Base-by-base conservation (phyloP, 1,140 invertebrate species). In the Subanguina moxae region DNA sequence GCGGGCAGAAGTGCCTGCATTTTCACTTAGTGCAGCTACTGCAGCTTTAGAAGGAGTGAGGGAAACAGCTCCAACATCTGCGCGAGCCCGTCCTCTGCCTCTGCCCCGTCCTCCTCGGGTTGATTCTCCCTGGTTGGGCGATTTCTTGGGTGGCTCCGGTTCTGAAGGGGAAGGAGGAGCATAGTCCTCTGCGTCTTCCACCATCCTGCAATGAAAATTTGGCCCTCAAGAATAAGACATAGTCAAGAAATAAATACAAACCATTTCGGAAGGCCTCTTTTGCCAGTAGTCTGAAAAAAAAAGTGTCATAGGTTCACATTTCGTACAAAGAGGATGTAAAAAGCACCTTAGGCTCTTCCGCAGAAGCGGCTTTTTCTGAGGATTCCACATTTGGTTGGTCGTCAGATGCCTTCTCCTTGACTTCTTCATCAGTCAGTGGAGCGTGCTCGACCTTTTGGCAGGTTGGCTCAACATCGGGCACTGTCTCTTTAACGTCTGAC, bases 151-250 rank as follows among this genome's bases (percentile, higher is more conserved):
- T 28, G 58, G 58, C 27, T 61, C 58, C 8, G 58, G 19, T n/a
- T 61, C 58, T 30, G 19, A n/a, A n/a, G n/a, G n/a, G n/a, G n/a
- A n/a, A n/a, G n/a, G n/a, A n/a, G n/a, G n/a, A n/a, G n/a, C n/a
- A 21, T 61, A 19, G 28, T 61, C 58, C 21, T 61, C 58, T 21
- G 58, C 58, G 21, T 61, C 38, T 28, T 61, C 28, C 19, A 61
- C 58, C 58, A 61, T 61, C 58, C 58, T 32, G 32, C 32, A 38
- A 38, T 38, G 32, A 3, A 38, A 5, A 38, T 38, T 3, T 38
- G 32, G 32, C 32, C 11, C 32, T 5, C 32, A 5, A 38, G 11
- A 38, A 38, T 38, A n/a, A n/a, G n/a, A n/a, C n/a, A n/a, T 38
- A 3, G 32, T 38, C 23, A 52, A 21, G 23, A 52, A 52, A 52